Conservation (phyloP, 2,797 vertebrate species). For the Anas bahamensis region DNA sequence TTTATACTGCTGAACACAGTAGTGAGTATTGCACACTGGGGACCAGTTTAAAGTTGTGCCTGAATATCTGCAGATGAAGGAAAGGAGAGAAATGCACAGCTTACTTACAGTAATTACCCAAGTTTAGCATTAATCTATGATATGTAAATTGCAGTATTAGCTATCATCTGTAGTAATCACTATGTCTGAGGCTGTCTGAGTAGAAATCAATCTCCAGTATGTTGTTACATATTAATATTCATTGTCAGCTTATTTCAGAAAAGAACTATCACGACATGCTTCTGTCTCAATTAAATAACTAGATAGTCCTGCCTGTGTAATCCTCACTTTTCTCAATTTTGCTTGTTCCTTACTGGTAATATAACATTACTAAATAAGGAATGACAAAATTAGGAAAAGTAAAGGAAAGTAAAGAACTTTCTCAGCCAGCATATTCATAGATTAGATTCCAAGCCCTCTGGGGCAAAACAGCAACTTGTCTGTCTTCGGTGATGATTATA, state of each 20-base stretch:
- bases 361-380: not conserved
- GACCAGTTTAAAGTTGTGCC: not conserved
- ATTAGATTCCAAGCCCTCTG: not conserved
- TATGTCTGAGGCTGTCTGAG: not conserved
- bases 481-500: not conserved
- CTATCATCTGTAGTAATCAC: not conserved
- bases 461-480: not conserved
- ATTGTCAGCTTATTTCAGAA: not conserved
- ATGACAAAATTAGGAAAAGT: not conserved
- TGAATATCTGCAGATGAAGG: not conserved
- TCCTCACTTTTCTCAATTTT: not conserved
- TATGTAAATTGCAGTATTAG: slow-evolving; percentile 8
- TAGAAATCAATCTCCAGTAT: not conserved
- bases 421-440: not conserved
- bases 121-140: not conserved
- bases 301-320: not conserved
- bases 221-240: slow-evolving; percentile 8
- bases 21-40: not conserved
- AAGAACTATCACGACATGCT: not conserved
- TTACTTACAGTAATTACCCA: slow-evolving; percentile 2
- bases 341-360: not conserved
- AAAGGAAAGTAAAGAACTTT: not conserved
- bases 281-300: not conserved
- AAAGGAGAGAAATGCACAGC: not conserved
- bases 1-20: not conserved